Evolutionary conservation across 1,140 invertebrate species (phyloP).

Genomic region (Pseudomyrmex cubaensis): DNA sequence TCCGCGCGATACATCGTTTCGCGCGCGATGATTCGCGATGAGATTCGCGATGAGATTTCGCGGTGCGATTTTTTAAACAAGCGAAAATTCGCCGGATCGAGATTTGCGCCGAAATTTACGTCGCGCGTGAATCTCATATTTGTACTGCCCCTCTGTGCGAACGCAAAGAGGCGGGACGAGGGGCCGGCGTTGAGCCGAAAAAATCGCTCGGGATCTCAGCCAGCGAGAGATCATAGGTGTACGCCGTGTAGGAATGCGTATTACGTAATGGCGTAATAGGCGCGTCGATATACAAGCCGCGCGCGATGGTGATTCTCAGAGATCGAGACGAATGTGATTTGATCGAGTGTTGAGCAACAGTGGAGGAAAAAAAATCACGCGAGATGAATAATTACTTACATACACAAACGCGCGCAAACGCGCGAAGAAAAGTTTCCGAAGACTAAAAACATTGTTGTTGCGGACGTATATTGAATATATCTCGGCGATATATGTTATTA

Average conservation of each 20-base stretch:
- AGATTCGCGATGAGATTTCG: too few species aligned
- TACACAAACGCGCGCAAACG: neutral
- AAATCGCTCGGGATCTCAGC: constrained; percentile 38
- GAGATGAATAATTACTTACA: neutral
- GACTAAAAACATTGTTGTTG: neutral
- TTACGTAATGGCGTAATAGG: constrained; percentile 51
- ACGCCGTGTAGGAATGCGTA: constrained; percentile 5
- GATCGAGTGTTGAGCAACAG: too few species aligned
- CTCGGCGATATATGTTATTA: neutral
- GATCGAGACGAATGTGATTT: neutral
- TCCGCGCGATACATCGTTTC: constrained; percentile 33
- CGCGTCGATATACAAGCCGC: constrained; percentile 2
- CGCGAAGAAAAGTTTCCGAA: too few species aligned
- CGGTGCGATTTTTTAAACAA: constrained; percentile 2
- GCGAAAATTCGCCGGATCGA: constrained; percentile 33
- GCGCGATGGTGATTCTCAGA: constrained; percentile 1
- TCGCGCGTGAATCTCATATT: constrained; percentile 65
- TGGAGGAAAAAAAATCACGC: neutral
- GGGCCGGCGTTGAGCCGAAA: constrained; percentile 64
- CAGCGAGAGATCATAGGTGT: constrained; percentile 1
- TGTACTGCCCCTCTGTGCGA: constrained; percentile 52
- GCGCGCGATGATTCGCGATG: too few species aligned
- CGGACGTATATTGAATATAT: neutral
- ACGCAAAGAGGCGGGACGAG: constrained; percentile 46
- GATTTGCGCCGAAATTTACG: constrained; percentile 66